These are phyloP conservation scores for Megalonaias nervosa DNA, from an alignment of 1,140 invertebrate species.

Conservation along the genomic window DNA sequence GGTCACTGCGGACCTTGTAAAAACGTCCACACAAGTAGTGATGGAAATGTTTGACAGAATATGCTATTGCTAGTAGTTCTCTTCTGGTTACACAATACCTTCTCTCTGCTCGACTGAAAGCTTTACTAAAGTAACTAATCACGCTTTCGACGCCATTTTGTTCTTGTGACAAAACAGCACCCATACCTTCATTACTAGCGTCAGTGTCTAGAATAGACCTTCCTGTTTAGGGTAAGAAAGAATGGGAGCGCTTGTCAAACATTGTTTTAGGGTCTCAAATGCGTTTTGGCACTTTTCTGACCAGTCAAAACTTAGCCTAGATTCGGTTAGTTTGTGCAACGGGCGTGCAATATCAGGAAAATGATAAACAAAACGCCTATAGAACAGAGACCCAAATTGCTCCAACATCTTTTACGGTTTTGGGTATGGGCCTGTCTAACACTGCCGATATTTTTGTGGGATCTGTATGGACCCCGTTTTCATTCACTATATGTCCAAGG, in stretches of 20 bases:
- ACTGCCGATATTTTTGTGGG: background rate
- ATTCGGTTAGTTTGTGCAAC: background rate
- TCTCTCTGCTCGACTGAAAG: background rate
- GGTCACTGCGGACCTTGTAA: no score
- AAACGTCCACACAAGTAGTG: conserved; percentile 6
- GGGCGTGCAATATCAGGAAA: background rate
- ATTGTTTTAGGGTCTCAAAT: conserved; percentile 11
- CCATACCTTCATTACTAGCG: conserved; percentile 2
- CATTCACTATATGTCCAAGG: conserved; percentile 5
- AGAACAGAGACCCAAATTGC: background rate
- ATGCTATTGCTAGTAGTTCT: conserved; percentile 6
- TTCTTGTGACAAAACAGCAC: conserved; percentile 1
- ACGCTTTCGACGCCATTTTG: conserved; percentile 12
- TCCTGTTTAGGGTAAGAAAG: conserved; percentile 20
- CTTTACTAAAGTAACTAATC: conserved; percentile 4
- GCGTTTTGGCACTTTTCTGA: background rate
- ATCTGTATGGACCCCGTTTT: conserved; percentile 1
- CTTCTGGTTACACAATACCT: conserved; percentile 18
- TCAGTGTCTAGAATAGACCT: conserved; percentile 26
- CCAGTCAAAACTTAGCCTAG: background rate
- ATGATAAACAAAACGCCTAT: background rate
- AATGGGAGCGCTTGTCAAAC: conserved; percentile 14
- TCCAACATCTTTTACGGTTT: conserved; percentile 1
- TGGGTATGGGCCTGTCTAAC: conserved; percentile 2
- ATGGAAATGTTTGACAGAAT: conserved; percentile 6